phyloP scores from a whole-genome alignment of 2,113 vertebrate genomes.

The Myotis yumanensis region DNA sequence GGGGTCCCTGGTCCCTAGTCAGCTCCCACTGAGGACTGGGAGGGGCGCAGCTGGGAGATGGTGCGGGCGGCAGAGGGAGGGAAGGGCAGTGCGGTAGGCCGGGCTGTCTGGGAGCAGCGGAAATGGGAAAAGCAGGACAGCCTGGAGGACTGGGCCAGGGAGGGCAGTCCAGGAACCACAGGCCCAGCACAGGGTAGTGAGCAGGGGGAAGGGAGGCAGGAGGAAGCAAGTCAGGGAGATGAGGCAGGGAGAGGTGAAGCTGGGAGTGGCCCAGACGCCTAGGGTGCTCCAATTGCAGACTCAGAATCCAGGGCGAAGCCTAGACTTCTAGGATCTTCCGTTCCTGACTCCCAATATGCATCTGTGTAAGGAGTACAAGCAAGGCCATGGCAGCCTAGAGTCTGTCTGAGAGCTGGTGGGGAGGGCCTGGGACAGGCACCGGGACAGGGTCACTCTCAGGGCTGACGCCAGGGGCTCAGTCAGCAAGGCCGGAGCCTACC shows the following conservation, averaged over 20 bases:
- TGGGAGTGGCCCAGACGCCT: background rate
- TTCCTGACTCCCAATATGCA: background rate
- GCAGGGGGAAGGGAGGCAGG: background rate
- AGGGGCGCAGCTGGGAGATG: background rate
- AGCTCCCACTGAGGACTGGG: background rate
- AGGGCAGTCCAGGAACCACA: background rate
- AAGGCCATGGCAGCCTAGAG: background rate
- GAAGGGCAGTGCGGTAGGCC: rapidly evolving
- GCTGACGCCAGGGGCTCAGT: background rate
- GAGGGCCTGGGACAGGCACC: no score
- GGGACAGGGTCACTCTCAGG: background rate
- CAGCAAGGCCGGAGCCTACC: background rate
- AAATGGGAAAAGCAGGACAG: background rate
- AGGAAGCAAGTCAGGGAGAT: background rate
- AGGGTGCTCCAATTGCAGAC: background rate
- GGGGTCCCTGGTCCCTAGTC: background rate
- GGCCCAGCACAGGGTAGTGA: background rate
- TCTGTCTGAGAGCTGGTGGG: background rate
- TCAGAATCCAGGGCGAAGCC: background rate
- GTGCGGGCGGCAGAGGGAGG: background rate
- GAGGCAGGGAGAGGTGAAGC: background rate
- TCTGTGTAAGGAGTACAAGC: background rate
- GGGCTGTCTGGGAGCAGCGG: background rate
- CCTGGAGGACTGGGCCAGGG: background rate
- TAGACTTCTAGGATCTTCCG: background rate